phyloP scores from a whole-genome alignment of 2,888 invertebrate genomes.

The Trissolcus japonicus region DNA sequence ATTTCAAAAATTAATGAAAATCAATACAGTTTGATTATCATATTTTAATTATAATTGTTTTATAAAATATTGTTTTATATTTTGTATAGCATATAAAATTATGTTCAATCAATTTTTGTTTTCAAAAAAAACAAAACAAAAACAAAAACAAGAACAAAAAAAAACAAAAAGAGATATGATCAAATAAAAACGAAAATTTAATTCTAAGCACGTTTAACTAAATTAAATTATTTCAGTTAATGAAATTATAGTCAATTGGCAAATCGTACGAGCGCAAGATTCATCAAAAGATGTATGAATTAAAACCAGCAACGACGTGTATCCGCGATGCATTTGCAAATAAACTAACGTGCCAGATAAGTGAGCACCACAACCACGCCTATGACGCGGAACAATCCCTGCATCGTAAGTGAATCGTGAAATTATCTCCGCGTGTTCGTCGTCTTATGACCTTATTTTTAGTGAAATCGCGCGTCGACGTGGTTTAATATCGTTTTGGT shows the following conservation, averaged over 20 bases:
- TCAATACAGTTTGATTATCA: too few relatives aligned
- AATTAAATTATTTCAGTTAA: too few relatives aligned
- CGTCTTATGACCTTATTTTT: conserved; percentile 34
- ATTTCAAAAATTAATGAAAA: too few relatives aligned
- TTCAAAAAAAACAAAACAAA: too few relatives aligned
- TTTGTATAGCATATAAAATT: too few relatives aligned
- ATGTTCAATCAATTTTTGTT: too few relatives aligned
- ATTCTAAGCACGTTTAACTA: too few relatives aligned
- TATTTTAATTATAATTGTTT: too few relatives aligned
- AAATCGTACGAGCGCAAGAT: background rate
- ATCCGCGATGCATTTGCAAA: conserved; percentile 24
- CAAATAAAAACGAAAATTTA: too few relatives aligned
- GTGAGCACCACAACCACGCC: conserved; percentile 32
- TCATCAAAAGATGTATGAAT: conserved; percentile 32
- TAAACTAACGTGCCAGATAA: conserved; percentile 21
- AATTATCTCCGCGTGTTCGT: conserved; percentile 21
- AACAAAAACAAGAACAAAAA: too few relatives aligned
- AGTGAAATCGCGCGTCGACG: conserved; percentile 36
- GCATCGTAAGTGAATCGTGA: conserved; percentile 34
- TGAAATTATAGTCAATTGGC: background rate
- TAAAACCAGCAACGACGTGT: conserved; percentile 2
- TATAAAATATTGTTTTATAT: too few relatives aligned
- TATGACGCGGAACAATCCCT: conserved; percentile 39
- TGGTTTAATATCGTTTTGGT: conserved; percentile 28
- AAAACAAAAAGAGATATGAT: too few relatives aligned